Conservation (phyloP, 2,888 invertebrate genomes). For the Erannis defoliaria region DNA sequence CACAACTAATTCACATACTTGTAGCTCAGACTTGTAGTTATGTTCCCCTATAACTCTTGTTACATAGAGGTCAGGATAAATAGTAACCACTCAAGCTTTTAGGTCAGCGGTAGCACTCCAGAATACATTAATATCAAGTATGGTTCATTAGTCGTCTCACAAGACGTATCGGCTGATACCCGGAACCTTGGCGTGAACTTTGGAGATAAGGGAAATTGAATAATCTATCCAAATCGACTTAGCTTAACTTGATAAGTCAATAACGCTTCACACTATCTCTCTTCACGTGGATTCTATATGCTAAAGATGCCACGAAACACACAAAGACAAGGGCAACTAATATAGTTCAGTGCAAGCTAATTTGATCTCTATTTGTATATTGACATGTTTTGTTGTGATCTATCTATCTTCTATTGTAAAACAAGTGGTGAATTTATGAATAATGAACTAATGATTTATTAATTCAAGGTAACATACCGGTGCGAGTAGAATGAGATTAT, state of each 20-base stretch:
- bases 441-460: neutral
- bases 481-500: slow-evolving; percentile 23
- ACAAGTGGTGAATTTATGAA: too few relatives aligned
- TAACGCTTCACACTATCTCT: too few relatives aligned
- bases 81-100: slow-evolving; percentile 8
- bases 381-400: too few relatives aligned
- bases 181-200: neutral
- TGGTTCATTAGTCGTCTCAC: slow-evolving; percentile 27
- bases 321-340: too few relatives aligned
- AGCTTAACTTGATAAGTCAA: too few relatives aligned
- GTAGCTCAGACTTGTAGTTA: neutral
- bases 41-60: neutral
- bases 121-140: slow-evolving; percentile 23
- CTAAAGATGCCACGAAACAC: too few relatives aligned
- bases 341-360: too few relatives aligned
- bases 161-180: slow-evolving; percentile 25
- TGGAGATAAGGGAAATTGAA: neutral
- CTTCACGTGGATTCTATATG: too few relatives aligned
- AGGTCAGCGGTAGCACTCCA: slow-evolving; percentile 15
- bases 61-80: neutral
- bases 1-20: too few relatives aligned
- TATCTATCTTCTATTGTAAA: too few relatives aligned
- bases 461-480: slow-evolving; percentile 12
- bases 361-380: too few relatives aligned
- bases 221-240: neutral